phyloP scores from a whole-genome alignment of 1,140 invertebrate species.

The Nixonia krombeini region DNA sequence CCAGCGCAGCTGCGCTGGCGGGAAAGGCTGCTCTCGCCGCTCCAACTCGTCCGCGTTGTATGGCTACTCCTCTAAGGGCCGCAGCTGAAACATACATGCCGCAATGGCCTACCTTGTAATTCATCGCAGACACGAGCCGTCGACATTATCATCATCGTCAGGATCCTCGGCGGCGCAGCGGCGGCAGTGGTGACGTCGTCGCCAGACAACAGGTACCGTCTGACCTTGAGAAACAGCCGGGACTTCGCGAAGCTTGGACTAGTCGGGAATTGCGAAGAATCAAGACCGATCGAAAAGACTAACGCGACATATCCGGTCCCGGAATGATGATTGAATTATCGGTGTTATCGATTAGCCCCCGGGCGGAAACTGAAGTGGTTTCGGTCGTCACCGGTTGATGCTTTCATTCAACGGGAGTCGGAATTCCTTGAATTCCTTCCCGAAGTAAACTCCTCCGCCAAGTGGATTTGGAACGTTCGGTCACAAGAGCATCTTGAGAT shows the following conservation, averaged over 20 bases:
- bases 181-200: slow-evolving; percentile 38
- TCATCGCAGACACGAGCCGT: slow-evolving; percentile 21
- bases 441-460: too few relatives aligned
- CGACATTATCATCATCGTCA: slow-evolving; percentile 21
- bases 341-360: too few relatives aligned
- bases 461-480: too few relatives aligned
- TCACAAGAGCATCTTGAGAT: too few relatives aligned
- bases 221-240: background rate
- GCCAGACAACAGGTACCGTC: slow-evolving; percentile 29
- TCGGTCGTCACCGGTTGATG: too few relatives aligned
- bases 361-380: background rate
- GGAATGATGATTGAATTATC: too few relatives aligned
- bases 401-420: too few relatives aligned
- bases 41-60: slow-evolving; percentile 78
- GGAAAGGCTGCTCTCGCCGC: slow-evolving; percentile 76
- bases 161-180: too few relatives aligned
- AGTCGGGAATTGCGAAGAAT: background rate
- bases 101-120: slow-evolving; percentile 57
- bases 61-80: slow-evolving; percentile 77
- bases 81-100: slow-evolving; percentile 72
- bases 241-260: background rate
- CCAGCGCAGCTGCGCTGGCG: slow-evolving; percentile 78
- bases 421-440: too few relatives aligned
- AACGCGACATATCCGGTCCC: too few relatives aligned
- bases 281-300: background rate